Conservation (phyloP, 2,113 vertebrate species). For the Macheiramphus alcinus region DNA sequence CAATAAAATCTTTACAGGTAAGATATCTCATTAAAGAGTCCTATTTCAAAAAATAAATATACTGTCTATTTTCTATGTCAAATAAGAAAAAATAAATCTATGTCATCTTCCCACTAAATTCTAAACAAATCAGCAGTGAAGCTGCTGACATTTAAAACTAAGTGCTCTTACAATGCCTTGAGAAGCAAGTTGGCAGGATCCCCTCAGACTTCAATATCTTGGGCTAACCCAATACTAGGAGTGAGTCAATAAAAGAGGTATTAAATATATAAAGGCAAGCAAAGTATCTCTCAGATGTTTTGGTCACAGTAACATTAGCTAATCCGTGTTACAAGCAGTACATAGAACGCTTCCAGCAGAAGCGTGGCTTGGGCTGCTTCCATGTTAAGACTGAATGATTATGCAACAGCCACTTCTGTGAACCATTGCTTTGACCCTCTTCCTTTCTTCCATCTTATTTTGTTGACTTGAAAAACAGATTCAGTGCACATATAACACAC, state of each 20-base stretch:
- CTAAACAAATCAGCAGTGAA: background rate
- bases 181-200: background rate
- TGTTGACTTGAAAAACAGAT: background rate
- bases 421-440: background rate
- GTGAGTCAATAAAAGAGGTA: fast-evolving
- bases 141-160: background rate
- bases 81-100: background rate
- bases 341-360: background rate
- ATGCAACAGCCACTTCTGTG: background rate
- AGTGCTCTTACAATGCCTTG: background rate
- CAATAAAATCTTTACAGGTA: background rate
- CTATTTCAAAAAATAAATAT: background rate
- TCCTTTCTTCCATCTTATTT: background rate
- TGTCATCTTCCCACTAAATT: background rate
- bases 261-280: background rate
- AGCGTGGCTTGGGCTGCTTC: background rate
- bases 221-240: background rate
- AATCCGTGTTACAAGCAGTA: background rate
- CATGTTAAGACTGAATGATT: background rate
- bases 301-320: background rate
- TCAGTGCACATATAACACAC: fast-evolving
- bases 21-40: background rate
- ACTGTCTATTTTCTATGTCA: background rate
- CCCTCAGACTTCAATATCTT: background rate
- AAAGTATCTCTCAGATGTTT: background rate